phyloP scores from a whole-genome alignment of 2,113 vertebrate species.

The Garra rufa region DNA sequence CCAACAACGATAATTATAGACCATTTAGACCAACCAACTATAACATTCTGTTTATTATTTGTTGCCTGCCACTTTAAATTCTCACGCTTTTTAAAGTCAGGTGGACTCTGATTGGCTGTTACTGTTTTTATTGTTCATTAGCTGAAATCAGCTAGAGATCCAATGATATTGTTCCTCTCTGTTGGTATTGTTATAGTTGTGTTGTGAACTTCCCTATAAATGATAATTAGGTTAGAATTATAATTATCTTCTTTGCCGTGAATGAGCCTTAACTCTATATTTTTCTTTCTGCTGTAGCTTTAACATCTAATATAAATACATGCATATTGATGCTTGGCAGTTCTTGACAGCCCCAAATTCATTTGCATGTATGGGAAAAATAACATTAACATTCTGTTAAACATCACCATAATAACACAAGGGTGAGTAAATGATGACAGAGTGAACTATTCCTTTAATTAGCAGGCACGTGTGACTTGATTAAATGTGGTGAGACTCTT shows the following conservation, averaged over 20 bases:
- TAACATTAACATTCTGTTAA: background rate
- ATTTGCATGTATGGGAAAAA: background rate
- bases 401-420: background rate
- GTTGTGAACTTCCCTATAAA: background rate
- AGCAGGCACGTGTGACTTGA: background rate
- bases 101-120: background rate
- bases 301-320: background rate
- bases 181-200: background rate
- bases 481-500: background rate
- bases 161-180: background rate
- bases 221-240: background rate
- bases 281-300: too few species aligned
- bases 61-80: background rate
- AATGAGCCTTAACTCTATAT: background rate
- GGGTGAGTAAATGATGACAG: background rate
- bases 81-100: background rate
- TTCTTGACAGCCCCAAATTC: background rate
- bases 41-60: background rate
- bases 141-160: background rate
- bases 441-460: slow-evolving; percentile 2
- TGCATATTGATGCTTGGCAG: background rate
- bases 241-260: background rate
- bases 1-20: background rate
- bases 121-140: background rate
- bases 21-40: background rate